A percentile compares a stretch with the other conserved stretches of the same genome.
Conservation (phyloP, 1,140 invertebrate genomes). For the Triops cancriformis region DNA sequence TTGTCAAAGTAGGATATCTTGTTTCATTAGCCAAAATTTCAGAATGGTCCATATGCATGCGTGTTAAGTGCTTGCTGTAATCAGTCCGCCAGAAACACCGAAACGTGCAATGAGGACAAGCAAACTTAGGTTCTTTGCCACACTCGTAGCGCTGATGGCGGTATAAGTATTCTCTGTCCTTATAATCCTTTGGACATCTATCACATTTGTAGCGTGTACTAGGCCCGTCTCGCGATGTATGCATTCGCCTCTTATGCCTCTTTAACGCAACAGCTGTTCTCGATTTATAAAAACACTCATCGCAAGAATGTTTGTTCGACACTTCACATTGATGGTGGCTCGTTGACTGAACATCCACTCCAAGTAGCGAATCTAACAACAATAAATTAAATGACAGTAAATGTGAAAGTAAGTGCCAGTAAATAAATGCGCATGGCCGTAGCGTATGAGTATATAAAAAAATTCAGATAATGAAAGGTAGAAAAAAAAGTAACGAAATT, state of each 20-base stretch:
- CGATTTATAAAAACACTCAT: background rate
- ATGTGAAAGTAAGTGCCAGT: no score
- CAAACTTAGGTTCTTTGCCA: slow-evolving; percentile 55
- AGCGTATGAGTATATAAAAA: no score
- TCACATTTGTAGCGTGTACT: slow-evolving; percentile 40
- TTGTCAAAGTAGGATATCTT: background rate
- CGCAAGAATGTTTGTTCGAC: background rate
- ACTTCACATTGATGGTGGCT: background rate
- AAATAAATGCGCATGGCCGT: no score
- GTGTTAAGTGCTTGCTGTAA: background rate
- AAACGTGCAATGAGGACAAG: slow-evolving; percentile 49
- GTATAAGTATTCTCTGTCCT: background rate
- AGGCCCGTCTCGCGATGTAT: slow-evolving; percentile 37
- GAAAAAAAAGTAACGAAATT: no score
- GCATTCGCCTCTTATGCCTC: background rate
- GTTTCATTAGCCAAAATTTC: background rate
- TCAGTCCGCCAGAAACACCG: background rate
- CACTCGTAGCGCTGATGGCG: slow-evolving; percentile 55
- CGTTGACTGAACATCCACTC: background rate
- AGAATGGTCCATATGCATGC: background rate
- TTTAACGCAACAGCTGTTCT: background rate
- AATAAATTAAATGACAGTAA: no score
- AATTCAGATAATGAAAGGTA: no score
- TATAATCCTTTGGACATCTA: background rate
- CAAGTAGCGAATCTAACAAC: background rate